These are phyloP conservation scores for Choreutis nemorana DNA, from an alignment of 2,888 invertebrate genomes.

Conservation along the genomic window DNA sequence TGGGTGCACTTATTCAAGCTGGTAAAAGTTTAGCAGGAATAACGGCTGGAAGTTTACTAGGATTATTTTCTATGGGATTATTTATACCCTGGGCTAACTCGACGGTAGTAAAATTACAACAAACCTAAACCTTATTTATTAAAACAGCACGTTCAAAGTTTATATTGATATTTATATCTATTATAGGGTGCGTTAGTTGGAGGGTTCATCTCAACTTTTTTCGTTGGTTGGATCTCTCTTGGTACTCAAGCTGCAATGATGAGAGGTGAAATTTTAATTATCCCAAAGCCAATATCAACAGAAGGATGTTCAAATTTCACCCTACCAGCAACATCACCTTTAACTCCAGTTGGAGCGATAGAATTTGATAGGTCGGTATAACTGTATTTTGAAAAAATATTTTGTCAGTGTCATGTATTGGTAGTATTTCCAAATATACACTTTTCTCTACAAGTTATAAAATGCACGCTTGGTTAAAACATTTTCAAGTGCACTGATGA, in stretches of 20 bases:
- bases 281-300: conserved; percentile 69
- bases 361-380: conserved; percentile 36
- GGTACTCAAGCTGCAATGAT: conserved; percentile 75
- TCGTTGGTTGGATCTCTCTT: conserved; percentile 74
- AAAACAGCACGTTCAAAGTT: neutral
- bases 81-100: conserved; percentile 75
- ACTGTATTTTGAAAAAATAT: conserved; percentile 1
- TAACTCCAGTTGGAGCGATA: conserved; percentile 16
- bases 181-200: conserved; percentile 71
- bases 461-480: too few relatives aligned
- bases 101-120: conserved; percentile 62
- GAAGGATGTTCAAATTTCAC: conserved; percentile 58
- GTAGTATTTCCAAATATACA: too few relatives aligned
- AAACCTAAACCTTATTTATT: neutral
- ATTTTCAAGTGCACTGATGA: too few relatives aligned
- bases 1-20: conserved; percentile 75
- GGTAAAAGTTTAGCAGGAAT: conserved; percentile 75
- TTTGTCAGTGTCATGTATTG: conserved; percentile 1
- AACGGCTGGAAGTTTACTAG: conserved; percentile 75
- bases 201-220: conserved; percentile 65
- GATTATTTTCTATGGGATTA: conserved; percentile 75
- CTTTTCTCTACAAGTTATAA: too few relatives aligned
- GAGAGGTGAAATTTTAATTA: conserved; percentile 65
- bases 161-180: neutral
- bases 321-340: conserved; percentile 14